Evolutionary conservation across 2,888 invertebrate genomes (phyloP), one percentile per base, ranked within the genome.

Genomic region (Dorcus hopei): DNA sequence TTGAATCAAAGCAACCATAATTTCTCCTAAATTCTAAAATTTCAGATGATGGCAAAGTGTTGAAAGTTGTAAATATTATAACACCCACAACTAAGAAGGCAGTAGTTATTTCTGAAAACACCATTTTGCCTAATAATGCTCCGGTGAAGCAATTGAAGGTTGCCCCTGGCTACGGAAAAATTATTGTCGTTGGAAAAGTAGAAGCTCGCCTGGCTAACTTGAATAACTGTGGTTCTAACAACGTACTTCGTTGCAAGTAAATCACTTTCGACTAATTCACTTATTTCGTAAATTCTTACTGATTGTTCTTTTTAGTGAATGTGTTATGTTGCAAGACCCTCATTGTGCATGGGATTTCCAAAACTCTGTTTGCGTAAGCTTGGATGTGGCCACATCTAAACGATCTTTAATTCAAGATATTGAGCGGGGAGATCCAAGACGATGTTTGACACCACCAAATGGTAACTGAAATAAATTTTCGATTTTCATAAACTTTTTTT

Each of bases 291-390:
- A 23, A 54, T 40, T 57, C 43, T 11, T 5, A 33, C 6, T 33
- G 26, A 7, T 7, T 65, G 51, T 16, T 58, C 19, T 48, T 52
- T 62, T 39, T 80, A 87, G 90, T 64, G 88, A 90, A 68, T 99
- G 98, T 78, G 88, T 98, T 3, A 87, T 87, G 38, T 82, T 97
- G 59, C 95, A 96, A 81, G 98, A 99, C 81, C 98, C 98, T 0
- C 95, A 97, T 77, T 99, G 98, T 79, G 95, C 95, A 16, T 99
- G 97, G 97, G 92, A 95, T 75, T 85, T 87, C 5, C 79, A 80
- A 49, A 79, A 80, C 65, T 76, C 79, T 56, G 73, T 75, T n/a
- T 86, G 86, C 70, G 81, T 83, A 19, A 81, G 82, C 49, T 79
- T 83, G 43, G 80, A 81, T 63, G 78, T 79, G 7, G 79, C 70